A percentile compares a stretch with the other conserved stretches of the same genome.
These are phyloP conservation scores for Drosophila miranda DNA, from an alignment of 1,140 invertebrate species.

Conservation along the genomic window DNA sequence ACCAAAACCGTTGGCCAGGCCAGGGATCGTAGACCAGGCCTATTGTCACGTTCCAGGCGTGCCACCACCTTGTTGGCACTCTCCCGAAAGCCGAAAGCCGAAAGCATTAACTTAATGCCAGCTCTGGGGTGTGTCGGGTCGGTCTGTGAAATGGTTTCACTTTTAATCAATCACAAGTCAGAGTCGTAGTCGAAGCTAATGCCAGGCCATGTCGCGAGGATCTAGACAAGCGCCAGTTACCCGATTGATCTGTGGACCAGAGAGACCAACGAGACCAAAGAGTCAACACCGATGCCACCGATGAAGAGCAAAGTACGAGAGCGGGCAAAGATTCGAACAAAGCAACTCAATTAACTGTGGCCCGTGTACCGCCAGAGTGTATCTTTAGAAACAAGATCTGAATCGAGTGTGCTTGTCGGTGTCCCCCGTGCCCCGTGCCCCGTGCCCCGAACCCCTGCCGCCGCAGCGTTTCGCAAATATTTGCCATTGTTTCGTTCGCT, in stretches of 20 bases:
- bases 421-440: neutral
- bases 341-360: conserved; percentile 65
- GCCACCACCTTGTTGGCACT: conserved; percentile 25
- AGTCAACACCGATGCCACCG: too few relatives aligned
- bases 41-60: conserved; percentile 18
- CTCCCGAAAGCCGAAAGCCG: conserved; percentile 24
- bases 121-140: too few relatives aligned
- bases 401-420: conserved; percentile 22
- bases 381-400: conserved; percentile 12
- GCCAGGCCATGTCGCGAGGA: conserved; percentile 19
- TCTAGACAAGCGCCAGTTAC: conserved; percentile 8
- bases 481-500: conserved; percentile 58
- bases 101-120: too few relatives aligned
- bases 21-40: neutral
- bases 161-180: conserved; percentile 33
- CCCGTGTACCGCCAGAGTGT: conserved; percentile 10
- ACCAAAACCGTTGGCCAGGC: conserved; percentile 40
- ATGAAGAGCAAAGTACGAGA: too few relatives aligned
- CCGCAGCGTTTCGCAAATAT: conserved; percentile 67
- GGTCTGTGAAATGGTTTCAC: conserved; percentile 33
- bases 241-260: conserved; percentile 9
- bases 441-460: conserved; percentile 18
- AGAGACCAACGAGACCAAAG: too few relatives aligned
- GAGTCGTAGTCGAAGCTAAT: conserved; percentile 10
- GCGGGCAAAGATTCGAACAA: conserved; percentile 14